Base-by-base conservation (phyloP, 2,888 invertebrate genomes). In the Leptodirus hochenwartii region DNA sequence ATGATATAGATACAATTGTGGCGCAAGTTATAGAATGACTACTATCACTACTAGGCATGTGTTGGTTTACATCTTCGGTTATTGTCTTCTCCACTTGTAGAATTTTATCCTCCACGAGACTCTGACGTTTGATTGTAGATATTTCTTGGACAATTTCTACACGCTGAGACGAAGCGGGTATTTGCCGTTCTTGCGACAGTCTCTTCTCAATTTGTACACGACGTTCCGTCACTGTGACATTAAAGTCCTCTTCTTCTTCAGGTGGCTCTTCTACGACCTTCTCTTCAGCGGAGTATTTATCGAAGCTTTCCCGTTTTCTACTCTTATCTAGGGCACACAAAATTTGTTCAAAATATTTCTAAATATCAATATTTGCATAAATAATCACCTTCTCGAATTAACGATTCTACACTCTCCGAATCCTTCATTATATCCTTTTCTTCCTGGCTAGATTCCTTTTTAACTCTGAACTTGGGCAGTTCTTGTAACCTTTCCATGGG, bases 201-300 rank as follows among this genome's bases (percentile, higher is more conserved):
- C 77, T 69, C 48, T 75, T 72, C 10, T 76, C 74, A 28, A 79
- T 77, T 58, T 76, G 72, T 45, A 73, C 70, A 37, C 77, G 70
- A 39, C 78, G 59, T 47, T 79, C 79, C n/a, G 74, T 73, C 16
- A 79, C 77, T 28, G 74, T 73, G 37, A 69, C 68, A 41, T 75
- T 75, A 13, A 69, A 54, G 31, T 51, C 58, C 4, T 58, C 58
- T 16, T 37, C 37, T 38, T 65, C 64, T 3, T 36, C 36, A 2
- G 60, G 69, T 27, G 45, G 45, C 27, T 74, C 73, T 33, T 72
- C 61, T 4, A 74, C 59, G 34, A 66, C 68, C 47, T 81, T 80
- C 43, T 80, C 80, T 56, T 81, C 80, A 1, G 78, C 79, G 1
- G 75, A 75, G 49, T 80, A 80, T 50, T 81, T 80, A 16, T 80